phyloP scores from a whole-genome alignment of 2,797 vertebrate species.

The Rhabdomys pumilio region DNA sequence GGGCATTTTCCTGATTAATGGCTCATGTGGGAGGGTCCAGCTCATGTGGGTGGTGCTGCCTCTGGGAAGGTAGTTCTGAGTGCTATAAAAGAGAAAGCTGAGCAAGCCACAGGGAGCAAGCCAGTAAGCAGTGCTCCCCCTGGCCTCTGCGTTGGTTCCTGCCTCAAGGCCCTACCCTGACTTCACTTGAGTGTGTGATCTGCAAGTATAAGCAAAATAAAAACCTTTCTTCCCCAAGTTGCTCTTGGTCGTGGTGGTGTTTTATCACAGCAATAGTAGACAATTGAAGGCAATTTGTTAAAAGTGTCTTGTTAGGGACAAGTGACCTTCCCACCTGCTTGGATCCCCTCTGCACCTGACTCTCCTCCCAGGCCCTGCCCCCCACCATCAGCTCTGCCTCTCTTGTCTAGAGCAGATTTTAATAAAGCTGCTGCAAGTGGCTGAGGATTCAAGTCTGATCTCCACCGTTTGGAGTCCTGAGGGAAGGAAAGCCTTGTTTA shows the following conservation, averaged over 20 bases:
- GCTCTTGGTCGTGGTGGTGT: neutral
- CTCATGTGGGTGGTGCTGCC: neutral
- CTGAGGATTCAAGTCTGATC: slow-evolving; percentile 82
- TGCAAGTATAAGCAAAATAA: neutral
- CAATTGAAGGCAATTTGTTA: neutral
- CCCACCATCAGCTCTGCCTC: slow-evolving; percentile 9
- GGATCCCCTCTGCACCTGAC: neutral
- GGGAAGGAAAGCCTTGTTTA: slow-evolving; percentile 84
- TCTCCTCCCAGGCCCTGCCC: neutral
- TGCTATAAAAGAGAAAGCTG: neutral
- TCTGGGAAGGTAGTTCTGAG: neutral
- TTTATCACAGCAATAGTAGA: neutral
- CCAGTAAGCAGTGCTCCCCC: too few relatives aligned
- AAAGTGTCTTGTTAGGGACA: neutral
- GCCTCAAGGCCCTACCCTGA: neutral
- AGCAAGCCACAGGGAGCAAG: neutral
- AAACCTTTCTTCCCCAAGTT: neutral
- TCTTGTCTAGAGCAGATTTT: slow-evolving; percentile 79
- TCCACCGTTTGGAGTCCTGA: slow-evolving; percentile 79
- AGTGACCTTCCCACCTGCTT: neutral
- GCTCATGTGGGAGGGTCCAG: neutral
- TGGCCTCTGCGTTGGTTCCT: neutral
- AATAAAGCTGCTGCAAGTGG: slow-evolving; percentile 85
- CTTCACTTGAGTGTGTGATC: neutral
- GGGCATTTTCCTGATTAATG: neutral